A percentile compares a stretch with the other conserved stretches of the same genome.
Conservation (phyloP, 2,797 vertebrate genomes). For the Tragelaphus eurycerus region DNA sequence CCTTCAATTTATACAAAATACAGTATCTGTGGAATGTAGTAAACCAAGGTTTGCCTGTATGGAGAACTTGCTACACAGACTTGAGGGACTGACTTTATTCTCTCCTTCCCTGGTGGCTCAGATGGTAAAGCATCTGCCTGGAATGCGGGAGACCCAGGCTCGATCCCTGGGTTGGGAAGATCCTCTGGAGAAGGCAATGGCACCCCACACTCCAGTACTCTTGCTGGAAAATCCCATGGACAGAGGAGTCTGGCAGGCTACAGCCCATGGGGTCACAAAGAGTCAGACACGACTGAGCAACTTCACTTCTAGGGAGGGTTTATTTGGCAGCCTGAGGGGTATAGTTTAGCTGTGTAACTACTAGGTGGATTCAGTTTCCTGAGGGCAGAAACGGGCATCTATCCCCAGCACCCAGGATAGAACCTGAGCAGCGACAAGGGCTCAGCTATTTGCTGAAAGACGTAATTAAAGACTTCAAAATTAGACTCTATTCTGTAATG, state of each 20-base stretch:
- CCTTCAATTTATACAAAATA: neutral
- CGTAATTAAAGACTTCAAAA: neutral
- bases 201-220: neutral
- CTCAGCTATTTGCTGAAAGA: conserved; percentile 9
- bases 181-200: neutral
- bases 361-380: neutral
- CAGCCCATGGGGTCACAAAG: neutral
- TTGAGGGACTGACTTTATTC: neutral
- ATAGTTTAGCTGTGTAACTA: neutral
- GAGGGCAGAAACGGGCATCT: neutral
- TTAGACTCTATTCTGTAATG: neutral
- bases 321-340: neutral
- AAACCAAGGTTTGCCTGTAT: neutral
- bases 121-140: neutral
- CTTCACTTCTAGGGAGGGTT: neutral
- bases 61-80: neutral
- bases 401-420: neutral
- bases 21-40: neutral
- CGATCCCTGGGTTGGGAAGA: neutral
- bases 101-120: neutral
- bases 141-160: neutral
- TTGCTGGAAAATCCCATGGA: neutral
- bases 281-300: neutral
- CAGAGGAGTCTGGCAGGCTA: neutral
- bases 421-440: neutral